Evolutionary conservation across 2,888 invertebrate species (phyloP), one percentile per base, ranked within the genome.

Genomic region (Blera fallax): DNA sequence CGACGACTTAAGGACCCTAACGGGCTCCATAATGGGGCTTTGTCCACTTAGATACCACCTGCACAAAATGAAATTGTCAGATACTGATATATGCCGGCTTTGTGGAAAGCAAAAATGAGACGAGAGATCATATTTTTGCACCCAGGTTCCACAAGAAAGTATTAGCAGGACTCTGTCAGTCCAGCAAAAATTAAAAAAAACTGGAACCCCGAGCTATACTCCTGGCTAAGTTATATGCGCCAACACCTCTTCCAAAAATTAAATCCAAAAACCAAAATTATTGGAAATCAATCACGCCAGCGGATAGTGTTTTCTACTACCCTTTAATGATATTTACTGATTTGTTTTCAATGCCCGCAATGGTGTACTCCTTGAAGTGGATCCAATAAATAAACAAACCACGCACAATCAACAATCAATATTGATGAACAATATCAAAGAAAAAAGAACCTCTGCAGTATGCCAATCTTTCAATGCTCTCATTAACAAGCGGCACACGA

Each of bases 381-480:
- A 78, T 69, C 27, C 4, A 34, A 56, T 70, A 64, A 70, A 79
- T 56, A 79, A 72, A 72, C 78, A 79, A 79, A 54, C 62, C 56
- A 40, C 62, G 34, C 70, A 56, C 62, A 48, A 64, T 78, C 69
- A 78, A 78, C 77, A 69, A 78, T 62, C 77, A 78, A 78, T 78
- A 78, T 78, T 72, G 79, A 72, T 56, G 72, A 80, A 80, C 58
- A 73, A 54, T 60, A 80, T 70, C 80, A 73, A 80, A 80, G 73
- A 67, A 73, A 56, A 52, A 69, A 64, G 64, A 54, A 18, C 45
- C 52, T 48, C 56, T 48, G 48, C 11, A 43, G 73, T 18, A 65
- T 73, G 80, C 56, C 60, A 73, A 73, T 80, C 80, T 73, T n/a
- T 80, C 80, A 73, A 67, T 80, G 80, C 80, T 80, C 73, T 73